These are phyloP conservation scores for Yasuhikotakia modesta DNA, from an alignment of 2,797 vertebrate species.

Conservation along the genomic window DNA sequence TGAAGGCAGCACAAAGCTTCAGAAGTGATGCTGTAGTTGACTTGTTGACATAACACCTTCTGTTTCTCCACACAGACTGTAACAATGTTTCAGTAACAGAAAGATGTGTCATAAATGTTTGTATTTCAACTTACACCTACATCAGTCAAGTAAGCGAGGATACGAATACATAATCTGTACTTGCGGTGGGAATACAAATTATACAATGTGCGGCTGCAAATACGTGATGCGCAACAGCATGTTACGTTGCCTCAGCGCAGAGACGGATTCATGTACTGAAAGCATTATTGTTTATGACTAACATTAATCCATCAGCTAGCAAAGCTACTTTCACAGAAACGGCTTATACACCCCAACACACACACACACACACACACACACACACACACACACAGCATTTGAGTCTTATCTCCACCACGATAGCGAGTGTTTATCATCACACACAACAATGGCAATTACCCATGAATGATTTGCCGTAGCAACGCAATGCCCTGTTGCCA, in stretches of 20 bases:
- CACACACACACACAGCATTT: too few species aligned
- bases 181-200: constrained; percentile 47
- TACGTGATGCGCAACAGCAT: constrained; percentile 38
- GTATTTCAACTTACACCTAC: constrained; percentile 57
- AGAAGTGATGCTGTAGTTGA: not conserved
- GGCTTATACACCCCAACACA: not conserved
- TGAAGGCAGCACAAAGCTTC: not conserved
- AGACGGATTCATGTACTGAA: not conserved
- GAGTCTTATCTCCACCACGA: constrained; percentile 54
- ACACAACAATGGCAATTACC: constrained; percentile 70
- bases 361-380: not conserved
- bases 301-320: constrained; percentile 28
- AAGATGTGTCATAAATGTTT: constrained; percentile 54
- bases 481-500: constrained; percentile 64
- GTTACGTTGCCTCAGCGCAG: not conserved
- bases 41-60: not conserved
- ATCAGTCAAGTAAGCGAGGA: constrained; percentile 30
- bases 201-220: constrained; percentile 35
- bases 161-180: not conserved
- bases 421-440: constrained; percentile 66
- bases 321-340: constrained; percentile 3
- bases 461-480: constrained; percentile 69
- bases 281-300: not conserved
- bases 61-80: not conserved
- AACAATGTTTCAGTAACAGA: constrained; percentile 14